These are phyloP conservation scores for Drosophila fungiperda DNA, from an alignment of 2,888 invertebrate species.

Conservation along the genomic window DNA sequence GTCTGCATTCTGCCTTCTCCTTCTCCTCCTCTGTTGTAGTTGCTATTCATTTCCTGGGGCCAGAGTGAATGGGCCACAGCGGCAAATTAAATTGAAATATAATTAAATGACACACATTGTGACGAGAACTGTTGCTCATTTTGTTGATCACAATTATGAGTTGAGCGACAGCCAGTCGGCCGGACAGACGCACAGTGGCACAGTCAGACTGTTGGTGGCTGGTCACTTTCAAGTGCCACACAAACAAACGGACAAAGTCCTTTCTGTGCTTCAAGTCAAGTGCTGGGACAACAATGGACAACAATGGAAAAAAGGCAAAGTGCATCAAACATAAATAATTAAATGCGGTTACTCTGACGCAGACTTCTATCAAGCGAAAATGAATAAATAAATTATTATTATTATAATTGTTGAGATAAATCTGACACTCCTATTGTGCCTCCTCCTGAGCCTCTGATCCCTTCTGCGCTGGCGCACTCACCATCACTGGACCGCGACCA, in stretches of 20 bases:
- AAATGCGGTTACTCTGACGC: conserved; percentile 6
- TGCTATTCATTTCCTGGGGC: conserved; percentile 41
- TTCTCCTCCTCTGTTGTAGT: not conserved
- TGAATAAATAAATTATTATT: not conserved
- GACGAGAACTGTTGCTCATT: conserved; percentile 39
- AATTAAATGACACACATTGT: conserved; percentile 47
- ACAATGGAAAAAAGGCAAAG: conserved; percentile 11
- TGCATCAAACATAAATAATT: conserved; percentile 20
- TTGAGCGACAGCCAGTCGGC: not conserved
- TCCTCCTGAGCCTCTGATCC: not conserved
- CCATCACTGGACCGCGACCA: not conserved
- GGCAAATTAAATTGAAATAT: conserved; percentile 47
- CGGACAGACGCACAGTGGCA: not conserved
- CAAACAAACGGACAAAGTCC: conserved; percentile 34
- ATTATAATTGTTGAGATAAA: not conserved
- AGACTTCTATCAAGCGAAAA: not conserved
- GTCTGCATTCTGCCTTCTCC: conserved; percentile 4
- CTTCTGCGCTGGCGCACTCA: too few relatives aligned
- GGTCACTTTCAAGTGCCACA: conserved; percentile 28
- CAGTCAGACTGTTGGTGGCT: not conserved
- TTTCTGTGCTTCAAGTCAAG: conserved; percentile 34
- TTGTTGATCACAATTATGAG: conserved; percentile 36
- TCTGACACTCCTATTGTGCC: not conserved
- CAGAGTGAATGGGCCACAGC: not conserved
- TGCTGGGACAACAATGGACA: conserved; percentile 41